Conservation (phyloP, 2,888 invertebrate species). For the Plemyria rubiginata region DNA sequence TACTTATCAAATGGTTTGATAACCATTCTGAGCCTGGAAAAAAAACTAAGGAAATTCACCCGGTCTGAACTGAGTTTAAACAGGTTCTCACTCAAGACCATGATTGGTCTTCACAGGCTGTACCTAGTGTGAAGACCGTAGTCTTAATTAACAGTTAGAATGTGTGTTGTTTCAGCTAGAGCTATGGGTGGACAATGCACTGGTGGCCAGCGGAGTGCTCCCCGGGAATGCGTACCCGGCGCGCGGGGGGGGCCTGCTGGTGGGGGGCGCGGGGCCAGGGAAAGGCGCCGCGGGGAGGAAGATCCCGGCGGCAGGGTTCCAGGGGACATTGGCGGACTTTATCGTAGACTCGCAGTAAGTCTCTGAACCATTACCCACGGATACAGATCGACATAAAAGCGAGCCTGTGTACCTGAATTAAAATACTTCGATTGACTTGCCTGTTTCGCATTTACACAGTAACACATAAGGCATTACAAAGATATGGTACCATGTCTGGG, state of each 20-base stretch:
- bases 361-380: not conserved
- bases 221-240: conserved; percentile 80
- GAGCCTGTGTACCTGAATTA: no score
- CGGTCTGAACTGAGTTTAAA: no score
- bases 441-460: no score
- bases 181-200: conserved; percentile 90
- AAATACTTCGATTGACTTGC: no score
- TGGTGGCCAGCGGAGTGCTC: conserved; percentile 80
- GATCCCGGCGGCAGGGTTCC: conserved; percentile 82
- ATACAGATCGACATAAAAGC: not conserved
- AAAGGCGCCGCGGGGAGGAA: conserved; percentile 83
- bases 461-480: no score
- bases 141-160: not conserved
- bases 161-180: conserved; percentile 68
- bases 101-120: no score
- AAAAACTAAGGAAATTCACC: no score
- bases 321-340: conserved; percentile 93
- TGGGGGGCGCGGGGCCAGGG: conserved; percentile 89
- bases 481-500: no score
- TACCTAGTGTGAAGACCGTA: no score
- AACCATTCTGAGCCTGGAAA: no score
- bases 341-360: conserved; percentile 92
- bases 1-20: no score
- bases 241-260: conserved; percentile 87
- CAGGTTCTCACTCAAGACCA: no score